Percentiles rank a stretch among this genome's conserved stretches.
Conservation (phyloP, 2,113 vertebrate genomes). For the Oceanodroma tethys region DNA sequence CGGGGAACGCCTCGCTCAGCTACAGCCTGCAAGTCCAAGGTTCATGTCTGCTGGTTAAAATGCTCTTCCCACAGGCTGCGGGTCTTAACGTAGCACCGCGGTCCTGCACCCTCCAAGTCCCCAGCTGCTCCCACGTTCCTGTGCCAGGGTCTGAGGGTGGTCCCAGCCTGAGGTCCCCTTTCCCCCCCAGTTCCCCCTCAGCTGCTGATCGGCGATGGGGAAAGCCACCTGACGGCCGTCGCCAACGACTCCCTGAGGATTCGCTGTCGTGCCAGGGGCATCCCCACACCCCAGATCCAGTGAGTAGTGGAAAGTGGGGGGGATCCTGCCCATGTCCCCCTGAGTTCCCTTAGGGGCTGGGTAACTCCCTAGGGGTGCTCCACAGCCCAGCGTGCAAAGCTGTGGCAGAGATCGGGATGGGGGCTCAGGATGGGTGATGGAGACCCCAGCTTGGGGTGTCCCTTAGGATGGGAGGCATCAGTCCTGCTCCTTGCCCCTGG, state of each 20-base stretch:
- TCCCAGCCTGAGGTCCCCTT: neutral
- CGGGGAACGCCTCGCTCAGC: slow-evolving; percentile 75
- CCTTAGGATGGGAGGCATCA: neutral
- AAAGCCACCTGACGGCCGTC: slow-evolving; percentile 23
- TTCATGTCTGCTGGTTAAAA: fast-evolving
- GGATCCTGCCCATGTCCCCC: neutral
- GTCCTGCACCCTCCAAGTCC: neutral
- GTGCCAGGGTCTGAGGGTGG: fast-evolving
- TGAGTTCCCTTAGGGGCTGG: neutral
- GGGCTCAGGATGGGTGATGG: neutral
- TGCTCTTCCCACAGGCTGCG: neutral
- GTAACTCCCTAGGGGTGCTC: neutral
- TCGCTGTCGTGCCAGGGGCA: slow-evolving; percentile 48
- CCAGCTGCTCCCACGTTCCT: neutral
- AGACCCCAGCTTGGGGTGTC: neutral
- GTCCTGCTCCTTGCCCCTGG: neutral
- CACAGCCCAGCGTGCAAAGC: neutral
- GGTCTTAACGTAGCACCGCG: fast-evolving
- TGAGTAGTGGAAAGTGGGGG: slow-evolving; percentile 13
- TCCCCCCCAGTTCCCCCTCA: slow-evolving; percentile 54
- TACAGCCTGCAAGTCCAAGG: slow-evolving; percentile 86
- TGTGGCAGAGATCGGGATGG: fast-evolving
- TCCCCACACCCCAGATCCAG: slow-evolving; percentile 52
- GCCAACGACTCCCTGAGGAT: slow-evolving; percentile 67
- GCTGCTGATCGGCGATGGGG: slow-evolving; percentile 62